Evolutionary conservation across 2,797 vertebrate genomes (phyloP), one percentile per base, ranked within the genome.

Genomic region (Rhabdomys pumilio): DNA sequence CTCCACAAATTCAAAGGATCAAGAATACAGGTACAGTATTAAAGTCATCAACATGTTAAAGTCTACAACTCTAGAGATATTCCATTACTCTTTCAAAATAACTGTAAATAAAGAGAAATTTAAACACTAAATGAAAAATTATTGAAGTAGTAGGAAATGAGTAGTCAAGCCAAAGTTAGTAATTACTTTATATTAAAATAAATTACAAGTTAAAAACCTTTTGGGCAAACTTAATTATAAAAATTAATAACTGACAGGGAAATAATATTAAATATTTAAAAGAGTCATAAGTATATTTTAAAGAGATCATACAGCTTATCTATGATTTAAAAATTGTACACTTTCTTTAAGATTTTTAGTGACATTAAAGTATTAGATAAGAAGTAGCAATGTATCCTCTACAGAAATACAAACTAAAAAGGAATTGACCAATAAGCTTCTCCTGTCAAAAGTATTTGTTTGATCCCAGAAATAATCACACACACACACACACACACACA

Each of bases 291-390:
- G 1, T 41, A 63, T 41, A 94, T 61, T 72, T 75, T 69, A 26
- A 76, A 77, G 26, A 94, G 61, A 1, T 72, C 90, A 77, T 87
- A 90, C 90, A 81, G 34, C 19, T 84, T 88, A 85, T 47, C 61
- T 61, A 47, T 47, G 10, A 91, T 80, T 31, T 59, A 57, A 72
- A 73, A 82, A 90, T 29, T 76, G 24, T 15, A 15, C 29, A 47
- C 13, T 47, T 75, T 76, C 14, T 76, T 76, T 76, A 50, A 50
- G 15, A 31, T 76, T 69, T 41, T 47, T 31, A 76, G 13, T 31
- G 44, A 76, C 47, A 31, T 47, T 50, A 76, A 76, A 29, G 75
- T 76, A 76, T 76, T 50, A 76, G 75, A 50, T 14, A 76, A 50
- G 75, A 14, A 76, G 44, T 29, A 14, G 75, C 41, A 47, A 47